phyloP scores from a whole-genome alignment of 2,113 vertebrate species.

The Erythrocebus patas region DNA sequence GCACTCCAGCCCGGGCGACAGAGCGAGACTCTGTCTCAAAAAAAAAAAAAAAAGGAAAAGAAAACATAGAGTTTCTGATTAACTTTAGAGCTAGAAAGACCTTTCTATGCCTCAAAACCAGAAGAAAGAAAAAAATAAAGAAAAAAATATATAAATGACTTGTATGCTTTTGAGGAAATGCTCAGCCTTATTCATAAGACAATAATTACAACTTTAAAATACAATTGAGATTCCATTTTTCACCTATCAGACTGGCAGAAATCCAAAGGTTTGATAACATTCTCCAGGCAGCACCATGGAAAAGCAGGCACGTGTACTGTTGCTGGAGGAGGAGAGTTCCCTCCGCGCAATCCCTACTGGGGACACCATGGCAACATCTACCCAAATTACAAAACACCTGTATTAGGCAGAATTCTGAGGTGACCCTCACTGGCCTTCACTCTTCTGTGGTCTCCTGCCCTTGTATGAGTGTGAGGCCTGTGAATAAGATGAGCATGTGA shows the following conservation, averaged over 20 bases:
- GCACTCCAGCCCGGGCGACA: no score
- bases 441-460: neutral
- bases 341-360: neutral
- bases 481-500: neutral
- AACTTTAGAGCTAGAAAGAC: neutral
- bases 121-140: neutral
- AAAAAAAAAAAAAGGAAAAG: no score
- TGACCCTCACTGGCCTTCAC: neutral
- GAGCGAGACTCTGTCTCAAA: no score
- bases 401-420: neutral
- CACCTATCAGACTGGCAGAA: conserved; percentile 27
- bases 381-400: no score
- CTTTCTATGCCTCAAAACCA: neutral
- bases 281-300: neutral
- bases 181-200: neutral
- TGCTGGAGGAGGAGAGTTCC: neutral
- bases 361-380: neutral
- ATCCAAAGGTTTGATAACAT: neutral
- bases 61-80: neutral
- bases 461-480: neutral
- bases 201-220: conserved; percentile 16
- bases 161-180: conserved; percentile 36
- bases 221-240: conserved; percentile 16
- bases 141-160: neutral
- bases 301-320: neutral